Conservation (phyloP, 2,888 invertebrate genomes). For the Cacoxenus indagator region DNA sequence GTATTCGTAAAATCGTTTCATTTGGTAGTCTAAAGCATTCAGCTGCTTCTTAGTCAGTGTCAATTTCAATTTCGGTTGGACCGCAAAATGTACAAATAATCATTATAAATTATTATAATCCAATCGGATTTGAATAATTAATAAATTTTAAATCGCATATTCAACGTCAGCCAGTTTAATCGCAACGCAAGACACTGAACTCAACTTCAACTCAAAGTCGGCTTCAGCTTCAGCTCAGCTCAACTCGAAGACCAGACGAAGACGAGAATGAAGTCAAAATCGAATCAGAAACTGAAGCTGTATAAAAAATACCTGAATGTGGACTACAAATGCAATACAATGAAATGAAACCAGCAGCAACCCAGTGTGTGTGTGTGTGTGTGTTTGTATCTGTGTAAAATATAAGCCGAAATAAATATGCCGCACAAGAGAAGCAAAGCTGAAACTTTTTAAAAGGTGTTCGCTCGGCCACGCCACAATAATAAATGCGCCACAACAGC, state of each 20-base stretch:
- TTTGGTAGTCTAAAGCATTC: no score
- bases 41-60: background rate
- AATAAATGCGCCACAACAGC: conserved; percentile 30
- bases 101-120: conserved; percentile 72
- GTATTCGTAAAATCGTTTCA: background rate
- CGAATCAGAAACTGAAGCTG: background rate
- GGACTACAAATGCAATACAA: conserved; percentile 51
- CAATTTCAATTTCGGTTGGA: background rate
- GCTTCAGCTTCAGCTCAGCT: background rate
- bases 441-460: conserved; percentile 44
- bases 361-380: conserved; percentile 14
- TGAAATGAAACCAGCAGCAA: conserved; percentile 43
- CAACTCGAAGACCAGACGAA: background rate
- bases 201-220: background rate
- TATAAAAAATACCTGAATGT: conserved; percentile 45
- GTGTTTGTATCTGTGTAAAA: conserved; percentile 28
- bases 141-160: conserved; percentile 61
- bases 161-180: conserved; percentile 46
- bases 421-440: conserved; percentile 22
- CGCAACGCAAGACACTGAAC: conserved; percentile 52
- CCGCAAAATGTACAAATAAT: conserved; percentile 58
- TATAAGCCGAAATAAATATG: conserved; percentile 56
- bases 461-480: conserved; percentile 35
- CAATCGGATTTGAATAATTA: conserved; percentile 72
- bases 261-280: no score